These are phyloP conservation scores for Drosophila novamexicana DNA, from an alignment of 1,140 invertebrate species.

Conservation along the genomic window DNA sequence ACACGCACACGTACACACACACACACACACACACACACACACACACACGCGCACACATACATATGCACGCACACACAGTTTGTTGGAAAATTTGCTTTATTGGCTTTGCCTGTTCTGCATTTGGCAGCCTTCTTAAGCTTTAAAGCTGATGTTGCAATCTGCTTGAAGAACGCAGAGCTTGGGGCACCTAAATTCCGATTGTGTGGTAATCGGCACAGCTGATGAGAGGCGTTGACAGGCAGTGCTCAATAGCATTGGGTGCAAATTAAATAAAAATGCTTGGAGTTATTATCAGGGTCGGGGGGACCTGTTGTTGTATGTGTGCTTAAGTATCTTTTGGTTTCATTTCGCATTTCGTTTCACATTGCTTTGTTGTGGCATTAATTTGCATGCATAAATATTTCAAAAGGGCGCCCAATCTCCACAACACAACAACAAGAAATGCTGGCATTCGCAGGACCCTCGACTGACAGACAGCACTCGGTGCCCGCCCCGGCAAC, in stretches of 20 bases:
- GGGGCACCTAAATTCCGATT: constrained; percentile 10
- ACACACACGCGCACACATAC: too few species aligned
- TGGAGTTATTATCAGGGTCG: background rate
- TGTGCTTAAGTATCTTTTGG: background rate
- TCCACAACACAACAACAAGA: constrained; percentile 12
- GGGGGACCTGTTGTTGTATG: too few species aligned
- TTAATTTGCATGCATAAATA: constrained; percentile 76
- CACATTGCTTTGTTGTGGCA: constrained; percentile 30
- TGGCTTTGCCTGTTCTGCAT: background rate
- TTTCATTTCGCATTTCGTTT: constrained; percentile 21
- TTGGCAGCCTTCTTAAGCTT: background rate
- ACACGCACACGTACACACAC: too few species aligned
- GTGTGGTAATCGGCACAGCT: constrained; percentile 9
- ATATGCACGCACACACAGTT: too few species aligned
- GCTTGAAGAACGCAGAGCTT: background rate
- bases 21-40: too few species aligned
- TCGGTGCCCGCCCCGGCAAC: background rate
- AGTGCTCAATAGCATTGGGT: constrained; percentile 13
- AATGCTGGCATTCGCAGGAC: background rate
- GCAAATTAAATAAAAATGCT: constrained; percentile 27
- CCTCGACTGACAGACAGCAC: background rate
- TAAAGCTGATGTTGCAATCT: background rate
- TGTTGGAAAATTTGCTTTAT: too few species aligned
- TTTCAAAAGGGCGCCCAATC: constrained; percentile 52
- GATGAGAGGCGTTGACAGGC: constrained; percentile 6